Conservation (phyloP, 2,888 invertebrate genomes). For the Mythimna vitellina region DNA sequence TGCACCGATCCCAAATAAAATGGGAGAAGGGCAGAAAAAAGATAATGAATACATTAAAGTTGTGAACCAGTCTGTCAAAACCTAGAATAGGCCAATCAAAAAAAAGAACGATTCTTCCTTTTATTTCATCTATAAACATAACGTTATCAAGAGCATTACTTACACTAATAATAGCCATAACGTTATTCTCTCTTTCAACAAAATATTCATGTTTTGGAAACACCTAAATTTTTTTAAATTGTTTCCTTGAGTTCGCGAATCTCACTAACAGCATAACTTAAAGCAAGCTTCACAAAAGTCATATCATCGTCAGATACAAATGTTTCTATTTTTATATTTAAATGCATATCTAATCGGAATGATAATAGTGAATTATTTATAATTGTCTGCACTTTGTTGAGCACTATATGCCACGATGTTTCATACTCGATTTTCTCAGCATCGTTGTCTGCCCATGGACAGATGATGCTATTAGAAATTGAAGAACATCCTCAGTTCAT, state of each 20-base stretch:
- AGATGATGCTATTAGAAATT: slow-evolving; percentile 55
- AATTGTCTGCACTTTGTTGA: slow-evolving; percentile 49
- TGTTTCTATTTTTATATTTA: slow-evolving; percentile 62
- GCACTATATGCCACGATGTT: slow-evolving; percentile 49
- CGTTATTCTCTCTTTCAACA: not conserved
- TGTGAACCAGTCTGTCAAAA: not conserved
- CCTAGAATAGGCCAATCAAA: not conserved
- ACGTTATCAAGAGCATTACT: slow-evolving; percentile 35
- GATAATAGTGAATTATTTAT: slow-evolving; percentile 58
- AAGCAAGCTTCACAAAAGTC: slow-evolving; percentile 34
- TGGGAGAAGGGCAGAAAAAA: too few relatives aligned
- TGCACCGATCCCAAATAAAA: too few relatives aligned
- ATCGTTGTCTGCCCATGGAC: slow-evolving; percentile 21
- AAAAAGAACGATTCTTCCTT: not conserved
- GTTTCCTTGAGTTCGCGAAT: slow-evolving; percentile 49
- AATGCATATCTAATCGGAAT: slow-evolving; percentile 76
- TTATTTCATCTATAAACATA: not conserved
- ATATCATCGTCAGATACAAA: slow-evolving; percentile 48
- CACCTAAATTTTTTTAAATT: not conserved
- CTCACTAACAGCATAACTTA: slow-evolving; percentile 58
- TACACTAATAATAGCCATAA: slow-evolving; percentile 31
- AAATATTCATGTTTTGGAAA: not conserved
- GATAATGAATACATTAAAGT: not conserved
- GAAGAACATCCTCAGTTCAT: slow-evolving; percentile 37
- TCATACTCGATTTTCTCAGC: slow-evolving; percentile 51